These are phyloP conservation scores for Habropoda laboriosa DNA, from an alignment of 1,140 invertebrate species.

Conservation along the genomic window DNA sequence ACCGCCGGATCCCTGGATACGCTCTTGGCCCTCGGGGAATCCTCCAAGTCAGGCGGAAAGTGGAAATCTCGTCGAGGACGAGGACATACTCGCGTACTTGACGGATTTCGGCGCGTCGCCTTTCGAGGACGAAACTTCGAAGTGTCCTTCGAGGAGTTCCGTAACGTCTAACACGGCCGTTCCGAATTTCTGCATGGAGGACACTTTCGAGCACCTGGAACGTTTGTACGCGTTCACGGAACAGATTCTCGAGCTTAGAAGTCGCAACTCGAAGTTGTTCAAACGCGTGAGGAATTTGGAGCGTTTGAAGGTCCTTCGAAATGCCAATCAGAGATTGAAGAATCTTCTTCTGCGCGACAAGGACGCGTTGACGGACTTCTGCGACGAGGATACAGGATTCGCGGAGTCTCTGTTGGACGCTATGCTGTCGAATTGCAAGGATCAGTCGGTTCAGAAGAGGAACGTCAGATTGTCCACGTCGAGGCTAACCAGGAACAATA, in stretches of 20 bases:
- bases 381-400: constrained; percentile 69
- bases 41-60: constrained; percentile 1
- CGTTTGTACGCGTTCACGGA: constrained; percentile 89
- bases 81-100: constrained; percentile 56
- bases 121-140: constrained; percentile 44
- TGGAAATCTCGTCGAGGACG: constrained; percentile 49
- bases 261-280: constrained; percentile 87
- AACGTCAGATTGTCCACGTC: constrained; percentile 34
- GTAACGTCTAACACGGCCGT: constrained; percentile 35
- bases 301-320: constrained; percentile 84
- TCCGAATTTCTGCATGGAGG: constrained; percentile 80
- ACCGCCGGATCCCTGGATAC: constrained; percentile 64
- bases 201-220: constrained; percentile 89
- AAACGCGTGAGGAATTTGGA: constrained; percentile 88
- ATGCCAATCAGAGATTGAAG: constrained; percentile 54
- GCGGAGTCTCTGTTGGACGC: constrained; percentile 69
- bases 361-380: constrained; percentile 21
- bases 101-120: constrained; percentile 33
- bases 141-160: constrained; percentile 55
- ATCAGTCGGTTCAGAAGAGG: constrained; percentile 33
- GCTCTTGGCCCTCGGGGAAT: not conserved
- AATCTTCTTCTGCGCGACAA: constrained; percentile 37
- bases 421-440: constrained; percentile 63
- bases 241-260: constrained; percentile 86
- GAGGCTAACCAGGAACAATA: constrained; percentile 74